Base-by-base conservation (phyloP, 2,113 vertebrate genomes). In the Heterocephalus glaber region DNA sequence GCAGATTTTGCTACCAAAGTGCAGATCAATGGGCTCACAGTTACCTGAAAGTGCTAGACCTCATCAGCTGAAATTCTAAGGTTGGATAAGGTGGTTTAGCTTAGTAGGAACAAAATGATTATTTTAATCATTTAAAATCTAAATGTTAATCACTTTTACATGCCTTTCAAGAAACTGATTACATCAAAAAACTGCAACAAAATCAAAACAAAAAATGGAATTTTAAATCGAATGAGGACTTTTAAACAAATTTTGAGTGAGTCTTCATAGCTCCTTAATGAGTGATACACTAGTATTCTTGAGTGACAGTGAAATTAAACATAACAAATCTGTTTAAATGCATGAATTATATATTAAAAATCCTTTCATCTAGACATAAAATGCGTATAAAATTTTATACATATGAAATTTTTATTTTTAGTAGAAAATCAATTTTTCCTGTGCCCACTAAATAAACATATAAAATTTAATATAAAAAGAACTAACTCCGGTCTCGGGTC, bases 381-480 rank as follows among this genome's bases (percentile, higher is more conserved):
- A 68, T 49, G 17, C 63, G 22, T 13, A 12, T 20, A 24, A 2
- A 76, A 12, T 63, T 86, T 56, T 52, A 85, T 61, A 86, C 22
- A 17, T 47, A 77, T 56, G 33, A 54, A 60, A 65, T 41, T 93
- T 77, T 81, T n/a, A 87, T 63, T 81, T 83, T 87, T 80, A 84
- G 10, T 60, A 88, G 30, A 92, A 83, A 81, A 87, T 65, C 16
- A 6, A 77, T 52, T 86, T 87, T 85, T 89, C n/a, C 33, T 74
- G 22, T 81, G 47, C 10, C 22, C 33, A 58, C 41, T 52, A 81
- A 52, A 54, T 13, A 54, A 58, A 72, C 61, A 33, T 11, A 14
- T 58, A n/a, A 28, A 65, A 44, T 82, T 86, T 74, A 86, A 28
- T 52, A 22, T 54, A 54, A 96, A 95, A 94, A 76, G 65, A 66